Evolutionary conservation across 2,113 vertebrate genomes (phyloP), one percentile per base, ranked within the genome.

Genomic region (Sialia sialis): DNA sequence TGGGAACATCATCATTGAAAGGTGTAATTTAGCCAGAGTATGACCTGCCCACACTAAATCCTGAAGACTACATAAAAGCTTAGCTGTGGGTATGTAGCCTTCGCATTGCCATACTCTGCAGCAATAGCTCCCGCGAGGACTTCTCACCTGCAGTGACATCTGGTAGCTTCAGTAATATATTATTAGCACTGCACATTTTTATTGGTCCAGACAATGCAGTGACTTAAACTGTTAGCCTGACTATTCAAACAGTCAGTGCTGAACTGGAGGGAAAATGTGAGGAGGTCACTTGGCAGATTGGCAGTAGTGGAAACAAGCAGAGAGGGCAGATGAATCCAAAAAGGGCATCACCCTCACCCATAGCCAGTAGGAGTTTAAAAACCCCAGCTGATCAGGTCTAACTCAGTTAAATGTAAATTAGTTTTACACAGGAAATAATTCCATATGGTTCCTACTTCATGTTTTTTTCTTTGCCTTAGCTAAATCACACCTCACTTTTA

Each of bases 401-500:
- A 46, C 43, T 12, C 20, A 41, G 19, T 75, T 75, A 46, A 79
- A 73, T 76, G n/a, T 44, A 91, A 72, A 68, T 68, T 18, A 36
- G 11, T 54, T 90, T 90, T 82, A 67, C 13, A 22, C 48, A 80
- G 26, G 81, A 94, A 96, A 90, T 76, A 70, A 89, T 76, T 90
- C 75, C 16, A 9, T 80, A 68, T 38, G 27, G 22, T 87, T 87
- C 49, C 49, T 84, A 34, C 16, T 82, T 91, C 2, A 2, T 19
- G 11, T 52, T 87, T 44, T 84, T 84, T 89, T 62, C 67, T 56
- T 84, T 82, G n/a, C 49, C 74, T 69, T 78, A 56, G 34, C 44
- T 91, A 69, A 76, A 89, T 82, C n/a, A 29, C 1, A 3, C 62
- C 75, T 80, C 32, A 43, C 20, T 93, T 92, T 56, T 46, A 73